phyloP scores from a whole-genome alignment of 2,113 vertebrate genomes.

The Pampusana beccarii region DNA sequence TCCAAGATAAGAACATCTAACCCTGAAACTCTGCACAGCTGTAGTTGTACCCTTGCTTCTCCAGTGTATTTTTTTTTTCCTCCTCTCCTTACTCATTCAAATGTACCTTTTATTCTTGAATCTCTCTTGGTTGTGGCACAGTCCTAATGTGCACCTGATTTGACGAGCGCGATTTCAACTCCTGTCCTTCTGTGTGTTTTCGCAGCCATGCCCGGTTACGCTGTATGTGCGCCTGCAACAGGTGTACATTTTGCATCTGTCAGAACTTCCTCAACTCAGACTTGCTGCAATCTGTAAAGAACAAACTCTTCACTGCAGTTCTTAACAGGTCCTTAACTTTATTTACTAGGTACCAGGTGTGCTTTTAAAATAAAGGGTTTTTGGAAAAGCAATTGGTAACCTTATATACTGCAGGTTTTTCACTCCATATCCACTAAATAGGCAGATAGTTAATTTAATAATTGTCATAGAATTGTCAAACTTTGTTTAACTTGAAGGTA shows the following conservation, averaged over 20 bases:
- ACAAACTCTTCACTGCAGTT: conserved; percentile 94
- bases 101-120: conserved; percentile 77
- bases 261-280: conserved; percentile 98
- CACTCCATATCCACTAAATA: conserved; percentile 74
- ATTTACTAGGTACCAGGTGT: conserved; percentile 83
- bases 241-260: conserved; percentile 99
- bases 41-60: conserved; percentile 74
- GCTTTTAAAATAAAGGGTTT: conserved; percentile 76
- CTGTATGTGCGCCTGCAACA: conserved; percentile 98
- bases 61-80: conserved; percentile 56
- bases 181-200: conserved; percentile 88
- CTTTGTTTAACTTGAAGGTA: conserved; percentile 1
- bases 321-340: conserved; percentile 94
- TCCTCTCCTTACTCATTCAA: conserved; percentile 65
- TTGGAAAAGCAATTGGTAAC: conserved; percentile 63
- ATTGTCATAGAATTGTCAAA: not conserved
- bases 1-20: not conserved
- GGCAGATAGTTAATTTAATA: not conserved
- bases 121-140: conserved; percentile 77
- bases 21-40: conserved; percentile 76
- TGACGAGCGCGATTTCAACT: conserved; percentile 77
- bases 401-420: conserved; percentile 63
- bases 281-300: conserved; percentile 97
- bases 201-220: conserved; percentile 95
- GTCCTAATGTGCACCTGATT: conserved; percentile 67